Evolutionary conservation across 2,888 invertebrate genomes (phyloP).

Genomic region (Lasioglossum villosulum): DNA sequence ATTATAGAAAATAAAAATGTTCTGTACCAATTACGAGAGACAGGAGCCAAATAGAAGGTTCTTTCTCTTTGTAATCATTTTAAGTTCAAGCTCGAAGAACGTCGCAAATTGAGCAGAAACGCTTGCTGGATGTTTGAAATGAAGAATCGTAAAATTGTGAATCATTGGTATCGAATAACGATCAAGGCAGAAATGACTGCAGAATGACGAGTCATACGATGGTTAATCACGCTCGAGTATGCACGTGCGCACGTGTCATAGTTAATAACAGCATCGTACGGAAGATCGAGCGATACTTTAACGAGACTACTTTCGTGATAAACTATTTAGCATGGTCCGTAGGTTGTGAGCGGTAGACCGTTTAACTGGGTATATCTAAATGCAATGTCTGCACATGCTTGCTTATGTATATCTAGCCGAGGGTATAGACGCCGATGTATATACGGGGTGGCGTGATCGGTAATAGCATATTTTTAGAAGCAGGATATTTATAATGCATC

Average conservation of each 20-base stretch:
- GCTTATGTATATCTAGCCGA: slow-evolving; percentile 12
- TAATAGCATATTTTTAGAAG: not conserved
- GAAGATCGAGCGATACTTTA: slow-evolving; percentile 63
- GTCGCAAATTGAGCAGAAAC: not conserved
- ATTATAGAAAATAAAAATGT: too few species aligned
- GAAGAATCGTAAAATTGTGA: not conserved
- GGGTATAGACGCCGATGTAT: slow-evolving; percentile 7
- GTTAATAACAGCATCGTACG: slow-evolving; percentile 46
- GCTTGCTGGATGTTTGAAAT: not conserved
- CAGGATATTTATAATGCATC: not conserved
- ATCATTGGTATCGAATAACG: slow-evolving; percentile 4
- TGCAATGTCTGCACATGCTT: slow-evolving; percentile 43
- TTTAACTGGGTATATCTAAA: slow-evolving; percentile 55
- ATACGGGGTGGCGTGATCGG: slow-evolving; percentile 18
- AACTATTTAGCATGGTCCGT: slow-evolving; percentile 62
- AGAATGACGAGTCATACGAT: slow-evolving; percentile 23
- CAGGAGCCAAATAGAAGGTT: too few species aligned
- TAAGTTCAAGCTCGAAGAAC: not conserved
- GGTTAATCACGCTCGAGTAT: not conserved
- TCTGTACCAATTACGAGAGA: too few species aligned
- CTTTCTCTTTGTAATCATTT: too few species aligned
- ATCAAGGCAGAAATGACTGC: not conserved
- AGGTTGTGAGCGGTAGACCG: slow-evolving; percentile 57
- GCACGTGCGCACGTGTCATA: slow-evolving; percentile 19
- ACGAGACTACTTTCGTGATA: slow-evolving; percentile 64